A percentile compares a stretch with the other conserved stretches of the same genome.
These are phyloP conservation scores for Ceyx erithaca DNA, from an alignment of 2,797 vertebrate species.

Conservation along the genomic window DNA sequence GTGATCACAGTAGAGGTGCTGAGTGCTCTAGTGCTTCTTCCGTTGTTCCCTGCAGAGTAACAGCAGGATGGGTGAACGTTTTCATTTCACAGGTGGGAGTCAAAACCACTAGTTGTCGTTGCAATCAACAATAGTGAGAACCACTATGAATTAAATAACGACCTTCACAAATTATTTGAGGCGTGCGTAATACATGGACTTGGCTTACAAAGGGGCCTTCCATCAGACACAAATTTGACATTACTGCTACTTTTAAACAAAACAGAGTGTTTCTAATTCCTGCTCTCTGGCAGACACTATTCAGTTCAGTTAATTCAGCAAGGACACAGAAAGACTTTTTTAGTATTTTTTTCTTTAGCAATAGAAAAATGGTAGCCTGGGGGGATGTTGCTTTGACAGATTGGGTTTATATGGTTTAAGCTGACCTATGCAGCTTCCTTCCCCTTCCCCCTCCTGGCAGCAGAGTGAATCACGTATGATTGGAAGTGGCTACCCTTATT, in stretches of 20 bases:
- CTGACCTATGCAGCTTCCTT: slow-evolving; percentile 31
- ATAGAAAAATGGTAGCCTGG: not conserved
- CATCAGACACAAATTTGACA: not conserved
- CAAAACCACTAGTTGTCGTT: not conserved
- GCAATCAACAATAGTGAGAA: not conserved
- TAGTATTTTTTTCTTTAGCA: not conserved
- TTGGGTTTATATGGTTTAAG: slow-evolving; percentile 32
- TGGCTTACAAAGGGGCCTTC: not conserved
- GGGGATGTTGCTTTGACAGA: slow-evolving; percentile 36
- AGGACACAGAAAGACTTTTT: not conserved
- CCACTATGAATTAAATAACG: not conserved
- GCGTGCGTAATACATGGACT: not conserved
- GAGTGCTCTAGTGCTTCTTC: not conserved
- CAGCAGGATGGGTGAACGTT: rapidly evolving
- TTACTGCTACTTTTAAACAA: not conserved
- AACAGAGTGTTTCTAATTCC: not conserved
- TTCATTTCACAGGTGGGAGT: not conserved
- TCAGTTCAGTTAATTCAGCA: not conserved
- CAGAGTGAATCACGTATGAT: not conserved
- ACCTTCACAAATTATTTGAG: not conserved
- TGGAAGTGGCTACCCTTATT: slow-evolving; percentile 1
- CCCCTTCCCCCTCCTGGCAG: not conserved
- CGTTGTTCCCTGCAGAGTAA: not conserved
- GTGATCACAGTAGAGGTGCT: rapidly evolving
- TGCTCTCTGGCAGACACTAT: not conserved